Evolutionary conservation across 2,797 vertebrate species (phyloP), one percentile per base, ranked within the genome.

Genomic region (Brachymystax lenok): DNA sequence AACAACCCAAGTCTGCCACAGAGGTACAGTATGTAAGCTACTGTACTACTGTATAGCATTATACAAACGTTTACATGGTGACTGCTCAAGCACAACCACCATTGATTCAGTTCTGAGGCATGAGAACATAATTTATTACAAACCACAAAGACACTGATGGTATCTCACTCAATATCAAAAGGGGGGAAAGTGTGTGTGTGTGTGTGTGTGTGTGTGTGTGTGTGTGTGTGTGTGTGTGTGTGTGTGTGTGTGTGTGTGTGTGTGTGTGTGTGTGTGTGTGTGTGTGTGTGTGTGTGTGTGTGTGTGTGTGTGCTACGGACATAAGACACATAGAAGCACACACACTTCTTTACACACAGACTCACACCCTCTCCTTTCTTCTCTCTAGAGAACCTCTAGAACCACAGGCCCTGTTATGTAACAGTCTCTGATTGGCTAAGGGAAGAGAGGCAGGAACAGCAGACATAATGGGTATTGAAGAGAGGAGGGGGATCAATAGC

Each of bases 171-270:
- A n/a, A 46, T 46, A 46, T 12, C 10, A 46, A 46, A 46, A 46
- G 40, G 40, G 7, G 35, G n/a, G n/a, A 8, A 61, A n/a, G 6
- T 7, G 35, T 8, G 35, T 40, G 35, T 40, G 52, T 73, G 66
- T 54, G 74, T 74, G 35, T 66, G 56, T 30, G 52, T 33, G 19
- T 40, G 61, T 56, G 28, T 73, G 67, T 71, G 71, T 50, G 63
- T 79, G 74, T 51, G 71, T 79, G 71, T 64, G 80, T 66, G 73
- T 74, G 30, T 79, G 73, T 50, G 64, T 80, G 40, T 35, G 51
- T 74, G 56, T 56, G 54, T 61, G 54, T n/a, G 71, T 24, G 52
- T 33, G 52, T 73, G 52, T 72, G 71, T 30, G 28, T 59, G 71
- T 33, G 52, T 59, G 46, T 30, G 70, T 19, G 50, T 24, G 21